These are phyloP conservation scores for Diarsia brunnea DNA, from an alignment of 2,888 invertebrate genomes.

Conservation along the genomic window DNA sequence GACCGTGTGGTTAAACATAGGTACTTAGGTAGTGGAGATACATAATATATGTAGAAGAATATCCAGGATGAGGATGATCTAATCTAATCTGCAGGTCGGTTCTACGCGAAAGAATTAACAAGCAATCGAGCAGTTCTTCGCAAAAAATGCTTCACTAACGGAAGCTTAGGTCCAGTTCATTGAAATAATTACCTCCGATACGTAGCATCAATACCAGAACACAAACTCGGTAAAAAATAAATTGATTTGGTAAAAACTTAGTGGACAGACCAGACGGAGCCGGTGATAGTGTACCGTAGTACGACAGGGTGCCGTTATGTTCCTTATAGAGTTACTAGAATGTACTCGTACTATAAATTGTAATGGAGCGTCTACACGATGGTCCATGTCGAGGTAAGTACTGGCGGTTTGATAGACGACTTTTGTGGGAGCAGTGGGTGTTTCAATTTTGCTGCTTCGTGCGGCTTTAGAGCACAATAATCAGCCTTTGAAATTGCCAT, in stretches of 20 bases:
- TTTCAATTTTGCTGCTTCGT: conserved; percentile 16
- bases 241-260: conserved; percentile 60
- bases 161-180: conserved; percentile 29
- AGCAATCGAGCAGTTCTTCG: neutral
- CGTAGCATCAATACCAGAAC: conserved; percentile 20
- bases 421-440: conserved; percentile 10
- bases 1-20: neutral
- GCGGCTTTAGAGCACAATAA: neutral
- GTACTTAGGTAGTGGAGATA: neutral
- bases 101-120: neutral
- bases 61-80: neutral
- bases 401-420: neutral
- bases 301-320: conserved; percentile 55
- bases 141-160: conserved; percentile 35
- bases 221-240: conserved; percentile 55
- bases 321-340: conserved; percentile 42
- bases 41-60: neutral
- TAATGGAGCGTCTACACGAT: conserved; percentile 24
- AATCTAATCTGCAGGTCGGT: neutral
- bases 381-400: conserved; percentile 1
- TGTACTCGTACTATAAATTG: conserved; percentile 35
- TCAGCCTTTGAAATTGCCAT: neutral
- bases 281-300: conserved; percentile 45
- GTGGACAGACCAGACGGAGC: conserved; percentile 24
- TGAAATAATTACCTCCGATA: conserved; percentile 50